Evolutionary conservation across 2,113 vertebrate genomes (phyloP).

Genomic region (Ploceus nigricollis): DNA sequence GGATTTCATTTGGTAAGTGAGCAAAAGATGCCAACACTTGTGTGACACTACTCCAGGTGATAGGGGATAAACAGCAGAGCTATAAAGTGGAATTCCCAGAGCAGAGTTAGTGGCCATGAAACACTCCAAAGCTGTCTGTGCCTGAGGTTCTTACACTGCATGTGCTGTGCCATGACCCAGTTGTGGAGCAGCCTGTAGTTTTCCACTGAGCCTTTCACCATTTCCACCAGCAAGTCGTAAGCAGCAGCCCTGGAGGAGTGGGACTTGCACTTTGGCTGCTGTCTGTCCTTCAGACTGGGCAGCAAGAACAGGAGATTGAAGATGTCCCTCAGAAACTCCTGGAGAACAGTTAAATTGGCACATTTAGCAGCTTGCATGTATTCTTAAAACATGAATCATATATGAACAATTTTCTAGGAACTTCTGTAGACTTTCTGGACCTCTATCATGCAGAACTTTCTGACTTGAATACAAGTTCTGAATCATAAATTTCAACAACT

Average conservation of each 20-base stretch:
- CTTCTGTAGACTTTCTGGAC: neutral
- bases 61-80: rapidly evolving
- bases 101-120: neutral
- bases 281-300: constrained; percentile 92
- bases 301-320: constrained; percentile 96
- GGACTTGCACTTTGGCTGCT: constrained; percentile 97
- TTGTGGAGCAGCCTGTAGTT: constrained; percentile 98
- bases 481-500: neutral
- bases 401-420: neutral
- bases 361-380: neutral
- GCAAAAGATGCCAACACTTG: neutral
- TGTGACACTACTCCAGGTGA: neutral
- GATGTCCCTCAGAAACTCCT: constrained; percentile 96
- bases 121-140: neutral
- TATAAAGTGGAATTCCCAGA: neutral
- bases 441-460: neutral
- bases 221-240: constrained; percentile 95
- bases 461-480: neutral
- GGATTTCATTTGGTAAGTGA: neutral
- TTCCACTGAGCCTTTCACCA: constrained; percentile 95
- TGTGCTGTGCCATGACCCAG: constrained; percentile 99
- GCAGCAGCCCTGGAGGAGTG: constrained; percentile 94
- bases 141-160: constrained; percentile 94
- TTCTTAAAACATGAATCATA: neutral
- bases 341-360: neutral